These are phyloP conservation scores for Perodicticus potto DNA, from an alignment of 2,797 vertebrate genomes.

Conservation along the genomic window DNA sequence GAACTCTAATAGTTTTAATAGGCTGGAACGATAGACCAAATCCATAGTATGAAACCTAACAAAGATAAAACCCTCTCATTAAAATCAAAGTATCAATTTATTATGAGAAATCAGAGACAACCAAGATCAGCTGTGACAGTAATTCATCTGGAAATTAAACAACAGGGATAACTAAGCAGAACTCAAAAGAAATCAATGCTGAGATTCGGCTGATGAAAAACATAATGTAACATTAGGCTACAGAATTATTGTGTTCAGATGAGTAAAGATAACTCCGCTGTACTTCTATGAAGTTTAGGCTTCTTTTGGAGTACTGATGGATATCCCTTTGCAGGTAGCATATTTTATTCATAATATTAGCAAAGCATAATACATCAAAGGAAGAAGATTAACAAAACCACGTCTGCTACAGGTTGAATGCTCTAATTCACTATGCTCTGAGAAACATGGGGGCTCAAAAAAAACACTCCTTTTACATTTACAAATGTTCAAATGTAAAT, in stretches of 20 bases:
- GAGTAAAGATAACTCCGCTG: constrained; percentile 35
- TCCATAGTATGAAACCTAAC: background rate
- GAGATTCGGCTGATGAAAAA: constrained; percentile 32
- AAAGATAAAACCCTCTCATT: constrained; percentile 3
- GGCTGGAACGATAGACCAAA: constrained; percentile 8
- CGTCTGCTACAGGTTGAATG: background rate
- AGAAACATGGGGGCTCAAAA: constrained; percentile 51
- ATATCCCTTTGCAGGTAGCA: background rate
- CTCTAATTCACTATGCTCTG: background rate
- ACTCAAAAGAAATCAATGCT: background rate
- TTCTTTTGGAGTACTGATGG: background rate
- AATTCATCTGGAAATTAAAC: constrained; percentile 56
- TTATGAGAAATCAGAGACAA: constrained; percentile 8
- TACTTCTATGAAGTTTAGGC: background rate
- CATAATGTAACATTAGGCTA: background rate
- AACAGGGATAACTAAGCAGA: background rate
- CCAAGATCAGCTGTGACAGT: background rate
- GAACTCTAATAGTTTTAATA: background rate
- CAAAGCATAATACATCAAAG: constrained; percentile 42
- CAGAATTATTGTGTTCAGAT: background rate
- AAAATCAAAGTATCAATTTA: constrained; percentile 57
- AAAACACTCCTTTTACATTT: constrained; percentile 8
- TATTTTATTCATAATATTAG: constrained; percentile 63
- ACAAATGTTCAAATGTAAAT: constrained; percentile 1
- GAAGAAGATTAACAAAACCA: constrained; percentile 19